Percentiles rank a stretch among this genome's conserved stretches.
phyloP scores from a whole-genome alignment of 2,888 invertebrate species.

The Drosophila affinis region DNA sequence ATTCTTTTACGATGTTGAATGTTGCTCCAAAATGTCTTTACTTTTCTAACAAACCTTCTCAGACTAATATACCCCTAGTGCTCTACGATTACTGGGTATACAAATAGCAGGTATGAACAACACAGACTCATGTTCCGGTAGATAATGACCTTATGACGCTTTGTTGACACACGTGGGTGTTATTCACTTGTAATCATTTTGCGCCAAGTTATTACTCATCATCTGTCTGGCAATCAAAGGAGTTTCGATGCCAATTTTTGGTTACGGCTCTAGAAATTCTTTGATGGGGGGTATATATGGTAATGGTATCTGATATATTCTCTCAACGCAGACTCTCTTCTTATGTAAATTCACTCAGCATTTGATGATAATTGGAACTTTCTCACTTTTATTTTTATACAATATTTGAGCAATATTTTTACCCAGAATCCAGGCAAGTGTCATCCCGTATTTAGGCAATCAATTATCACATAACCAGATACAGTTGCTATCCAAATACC shows the following conservation, averaged over 20 bases:
- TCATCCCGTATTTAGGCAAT: conserved; percentile 19
- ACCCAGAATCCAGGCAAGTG: not conserved
- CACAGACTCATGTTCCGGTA: not conserved
- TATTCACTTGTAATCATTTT: not conserved
- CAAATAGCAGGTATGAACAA: not conserved
- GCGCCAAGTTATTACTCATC: not conserved
- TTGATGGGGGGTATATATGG: too few species aligned
- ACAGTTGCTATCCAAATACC: conserved; percentile 11
- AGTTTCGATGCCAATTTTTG: not conserved
- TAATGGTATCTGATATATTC: not conserved
- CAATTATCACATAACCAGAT: conserved; percentile 29
- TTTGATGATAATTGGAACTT: not conserved
- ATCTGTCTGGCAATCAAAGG: not conserved
- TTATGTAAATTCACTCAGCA: not conserved
- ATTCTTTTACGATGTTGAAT: not conserved
- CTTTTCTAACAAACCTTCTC: not conserved
- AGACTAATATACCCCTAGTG: not conserved
- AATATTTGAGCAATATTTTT: not conserved
- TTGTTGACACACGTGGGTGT: not conserved
- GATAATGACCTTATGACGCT: not conserved
- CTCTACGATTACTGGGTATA: not conserved
- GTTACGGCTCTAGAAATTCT: not conserved
- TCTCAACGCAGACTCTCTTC: not conserved
- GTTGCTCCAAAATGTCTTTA: not conserved
- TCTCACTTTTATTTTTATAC: not conserved